Evolutionary conservation across 2,888 invertebrate genomes (phyloP).

Genomic region (Cantharis rustica): DNA sequence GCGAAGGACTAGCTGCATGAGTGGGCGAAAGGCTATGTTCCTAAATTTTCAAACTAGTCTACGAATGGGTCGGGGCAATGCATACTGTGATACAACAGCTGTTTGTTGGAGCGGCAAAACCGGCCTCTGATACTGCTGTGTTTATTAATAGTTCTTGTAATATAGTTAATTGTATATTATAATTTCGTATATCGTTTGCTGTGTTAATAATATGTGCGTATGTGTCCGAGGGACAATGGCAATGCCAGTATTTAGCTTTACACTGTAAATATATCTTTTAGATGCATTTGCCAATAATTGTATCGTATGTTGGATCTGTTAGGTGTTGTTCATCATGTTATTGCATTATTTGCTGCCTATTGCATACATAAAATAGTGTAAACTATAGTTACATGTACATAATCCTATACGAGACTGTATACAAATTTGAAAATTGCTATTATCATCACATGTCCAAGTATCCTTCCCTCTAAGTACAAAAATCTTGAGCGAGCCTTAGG

Average conservation of each 20-base stretch:
- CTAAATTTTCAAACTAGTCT: constrained; percentile 57
- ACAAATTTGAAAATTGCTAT: constrained; percentile 38
- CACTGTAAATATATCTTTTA: constrained; percentile 42
- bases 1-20: constrained; percentile 77
- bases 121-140: constrained; percentile 49
- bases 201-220: constrained; percentile 45
- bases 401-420: constrained; percentile 54
- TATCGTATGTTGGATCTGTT: constrained; percentile 53
- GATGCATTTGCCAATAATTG: constrained; percentile 47
- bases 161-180: constrained; percentile 51
- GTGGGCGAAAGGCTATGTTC: constrained; percentile 55
- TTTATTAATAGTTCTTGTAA: constrained; percentile 39
- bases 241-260: constrained; percentile 56
- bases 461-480: constrained; percentile 45
- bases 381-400: constrained; percentile 32
- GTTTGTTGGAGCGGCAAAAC: constrained; percentile 49
- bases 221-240: constrained; percentile 52
- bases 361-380: constrained; percentile 23
- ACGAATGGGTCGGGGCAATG: constrained; percentile 57
- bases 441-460: constrained; percentile 28
- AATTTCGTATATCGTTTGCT: constrained; percentile 48
- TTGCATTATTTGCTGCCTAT: constrained; percentile 27
- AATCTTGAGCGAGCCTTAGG: constrained; percentile 35
- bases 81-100: constrained; percentile 58
- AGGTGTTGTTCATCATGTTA: constrained; percentile 50